phyloP scores from a whole-genome alignment of 2,888 invertebrate genomes.

The Drosophila peninsularis region DNA sequence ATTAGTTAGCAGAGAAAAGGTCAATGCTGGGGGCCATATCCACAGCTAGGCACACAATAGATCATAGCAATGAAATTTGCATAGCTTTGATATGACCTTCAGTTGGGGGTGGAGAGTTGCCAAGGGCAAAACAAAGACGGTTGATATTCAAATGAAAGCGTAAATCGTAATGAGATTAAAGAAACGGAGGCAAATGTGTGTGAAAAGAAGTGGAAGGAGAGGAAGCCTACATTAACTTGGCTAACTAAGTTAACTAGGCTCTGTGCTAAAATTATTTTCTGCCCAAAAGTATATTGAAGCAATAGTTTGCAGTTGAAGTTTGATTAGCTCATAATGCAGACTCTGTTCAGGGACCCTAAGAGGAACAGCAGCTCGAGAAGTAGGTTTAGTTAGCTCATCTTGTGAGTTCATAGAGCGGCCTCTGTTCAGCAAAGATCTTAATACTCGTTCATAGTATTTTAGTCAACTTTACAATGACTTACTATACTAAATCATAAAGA shows the following conservation, averaged over 20 bases:
- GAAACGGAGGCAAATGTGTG: neutral
- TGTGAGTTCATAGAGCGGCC: too few species aligned
- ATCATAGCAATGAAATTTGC: slow-evolving; percentile 35
- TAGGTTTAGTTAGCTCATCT: too few species aligned
- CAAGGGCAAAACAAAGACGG: neutral
- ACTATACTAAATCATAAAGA: too few species aligned
- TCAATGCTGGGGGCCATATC: slow-evolving; percentile 15
- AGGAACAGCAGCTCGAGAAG: too few species aligned
- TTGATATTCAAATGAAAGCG: neutral
- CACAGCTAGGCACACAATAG: slow-evolving; percentile 2
- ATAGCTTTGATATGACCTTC: slow-evolving; percentile 53
- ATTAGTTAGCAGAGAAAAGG: slow-evolving; percentile 28
- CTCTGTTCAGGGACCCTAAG: too few species aligned
- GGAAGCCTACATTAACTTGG: neutral
- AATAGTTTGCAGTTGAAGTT: too few species aligned
- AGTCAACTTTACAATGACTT: too few species aligned
- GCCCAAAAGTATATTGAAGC: neutral
- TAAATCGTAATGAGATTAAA: slow-evolving; percentile 5
- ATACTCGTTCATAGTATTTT: too few species aligned
- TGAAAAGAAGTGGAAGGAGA: too few species aligned
- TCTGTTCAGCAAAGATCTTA: too few species aligned
- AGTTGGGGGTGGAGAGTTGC: slow-evolving; percentile 19
- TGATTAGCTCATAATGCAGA: too few species aligned
- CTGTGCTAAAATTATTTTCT: neutral
- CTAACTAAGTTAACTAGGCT: too few species aligned